These are phyloP conservation scores for Chironex yamaguchii DNA, from an alignment of 30 jellyfish, hydroid and myxozoan species.

Conservation along the genomic window DNA sequence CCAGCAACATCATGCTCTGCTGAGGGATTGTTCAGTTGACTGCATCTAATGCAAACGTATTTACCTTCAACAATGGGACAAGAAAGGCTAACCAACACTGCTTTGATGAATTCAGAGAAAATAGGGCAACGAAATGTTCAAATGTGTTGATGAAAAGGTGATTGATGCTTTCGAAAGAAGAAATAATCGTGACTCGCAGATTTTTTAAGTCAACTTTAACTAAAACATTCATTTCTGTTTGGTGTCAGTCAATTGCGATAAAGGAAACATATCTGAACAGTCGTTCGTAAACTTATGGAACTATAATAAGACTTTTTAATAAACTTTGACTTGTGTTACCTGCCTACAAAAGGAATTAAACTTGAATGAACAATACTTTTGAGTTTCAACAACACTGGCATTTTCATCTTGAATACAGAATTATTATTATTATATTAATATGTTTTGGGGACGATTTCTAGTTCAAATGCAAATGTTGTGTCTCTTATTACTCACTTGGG, in stretches of 20 bases:
- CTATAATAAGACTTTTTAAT: too few species aligned
- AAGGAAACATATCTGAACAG: neutral
- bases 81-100: slow-evolving; percentile 34
- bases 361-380: too few species aligned
- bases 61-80: slow-evolving; percentile 41
- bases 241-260: neutral
- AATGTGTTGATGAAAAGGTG: neutral
- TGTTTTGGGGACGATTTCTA: too few species aligned
- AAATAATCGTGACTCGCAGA: slow-evolving; percentile 2
- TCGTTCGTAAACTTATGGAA: too few species aligned
- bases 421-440: neutral
- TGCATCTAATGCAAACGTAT: slow-evolving; percentile 20
- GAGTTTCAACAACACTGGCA: too few species aligned
- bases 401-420: neutral
- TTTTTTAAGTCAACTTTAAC: slow-evolving; percentile 25
- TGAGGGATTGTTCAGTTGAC: slow-evolving; percentile 34
- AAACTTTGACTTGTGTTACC: too few species aligned
- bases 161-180: slow-evolving; percentile 36
- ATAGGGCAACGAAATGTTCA: slow-evolving; percentile 1
- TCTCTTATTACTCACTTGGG: slow-evolving; percentile 25
- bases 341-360: too few species aligned
- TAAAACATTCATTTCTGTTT: neutral
- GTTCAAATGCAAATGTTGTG: neutral
- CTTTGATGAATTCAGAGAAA: slow-evolving; percentile 8
- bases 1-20: slow-evolving; percentile 50